Conservation (phyloP, 2,113 vertebrate genomes). For the Vimba vimba region DNA sequence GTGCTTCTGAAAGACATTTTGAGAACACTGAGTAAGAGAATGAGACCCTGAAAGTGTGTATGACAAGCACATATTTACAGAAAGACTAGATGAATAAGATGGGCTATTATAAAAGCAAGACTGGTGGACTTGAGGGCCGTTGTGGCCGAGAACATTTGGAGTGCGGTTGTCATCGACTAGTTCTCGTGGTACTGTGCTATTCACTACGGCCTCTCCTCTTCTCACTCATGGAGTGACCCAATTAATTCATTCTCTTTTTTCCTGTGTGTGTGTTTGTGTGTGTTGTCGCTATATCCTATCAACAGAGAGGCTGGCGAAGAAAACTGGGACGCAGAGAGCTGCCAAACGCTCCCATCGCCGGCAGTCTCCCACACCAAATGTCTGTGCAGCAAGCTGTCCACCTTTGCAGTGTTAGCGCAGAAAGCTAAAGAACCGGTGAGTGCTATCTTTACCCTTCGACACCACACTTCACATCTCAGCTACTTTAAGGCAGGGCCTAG, state of each 20-base stretch:
- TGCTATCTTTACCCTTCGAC: slow-evolving; percentile 49
- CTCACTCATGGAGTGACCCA: slow-evolving; percentile 30
- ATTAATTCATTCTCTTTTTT: slow-evolving; percentile 49
- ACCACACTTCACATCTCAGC: neutral
- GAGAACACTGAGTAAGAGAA: neutral
- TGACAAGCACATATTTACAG: neutral
- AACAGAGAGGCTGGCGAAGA: slow-evolving; percentile 90
- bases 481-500: neutral
- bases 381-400: slow-evolving; percentile 93
- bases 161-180: neutral
- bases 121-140: neutral
- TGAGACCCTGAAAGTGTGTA: neutral
- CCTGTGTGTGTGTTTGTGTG: slow-evolving; percentile 48
- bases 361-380: slow-evolving; percentile 91
- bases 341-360: slow-evolving; percentile 92
- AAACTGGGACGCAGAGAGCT: slow-evolving; percentile 96
- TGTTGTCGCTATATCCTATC: slow-evolving; percentile 62
- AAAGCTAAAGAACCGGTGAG: slow-evolving; percentile 95
- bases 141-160: slow-evolving; percentile 7
- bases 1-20: slow-evolving; percentile 5
- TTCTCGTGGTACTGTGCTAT: neutral
- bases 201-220: slow-evolving; percentile 30
- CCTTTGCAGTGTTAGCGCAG: slow-evolving; percentile 93
- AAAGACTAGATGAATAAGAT: neutral
- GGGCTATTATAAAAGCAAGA: neutral